These are phyloP conservation scores for Eidolon dupreanum DNA, from an alignment of 2,797 vertebrate species.

Conservation along the genomic window DNA sequence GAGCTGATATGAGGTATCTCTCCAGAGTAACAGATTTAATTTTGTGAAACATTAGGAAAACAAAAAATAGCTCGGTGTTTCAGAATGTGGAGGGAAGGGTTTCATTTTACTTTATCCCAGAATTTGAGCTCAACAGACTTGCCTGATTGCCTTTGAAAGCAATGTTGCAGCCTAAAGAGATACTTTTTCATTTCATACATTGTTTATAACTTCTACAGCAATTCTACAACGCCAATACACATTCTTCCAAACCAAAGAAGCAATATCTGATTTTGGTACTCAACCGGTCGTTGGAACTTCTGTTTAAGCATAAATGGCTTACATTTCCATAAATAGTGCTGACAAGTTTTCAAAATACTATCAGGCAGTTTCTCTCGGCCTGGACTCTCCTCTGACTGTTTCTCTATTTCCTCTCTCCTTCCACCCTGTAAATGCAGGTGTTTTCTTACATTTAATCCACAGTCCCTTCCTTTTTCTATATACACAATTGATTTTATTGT, in stretches of 20 bases:
- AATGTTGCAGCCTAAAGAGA: background rate
- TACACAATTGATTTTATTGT: background rate
- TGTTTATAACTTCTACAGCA: conserved; percentile 37
- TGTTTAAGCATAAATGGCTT: background rate
- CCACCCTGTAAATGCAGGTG: background rate
- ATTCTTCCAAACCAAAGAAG: conserved; percentile 9
- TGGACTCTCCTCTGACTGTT: background rate
- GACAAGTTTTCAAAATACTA: background rate
- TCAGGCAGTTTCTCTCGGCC: background rate
- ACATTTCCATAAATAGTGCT: background rate
- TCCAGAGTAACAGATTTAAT: conserved; percentile 9
- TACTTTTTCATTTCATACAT: background rate
- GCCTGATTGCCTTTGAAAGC: conserved; percentile 7
- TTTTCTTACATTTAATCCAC: background rate
- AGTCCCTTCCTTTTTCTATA: background rate
- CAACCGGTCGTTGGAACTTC: background rate
- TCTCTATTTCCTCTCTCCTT: background rate
- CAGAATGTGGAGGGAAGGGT: background rate
- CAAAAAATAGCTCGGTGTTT: background rate
- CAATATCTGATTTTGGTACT: background rate
- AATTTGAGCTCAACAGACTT: background rate
- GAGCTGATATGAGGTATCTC: background rate
- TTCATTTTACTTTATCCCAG: background rate
- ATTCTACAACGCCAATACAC: background rate
- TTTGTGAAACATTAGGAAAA: conserved; percentile 37